Conservation (phyloP, 2,797 vertebrate genomes). For the Helarctos malayanus region DNA sequence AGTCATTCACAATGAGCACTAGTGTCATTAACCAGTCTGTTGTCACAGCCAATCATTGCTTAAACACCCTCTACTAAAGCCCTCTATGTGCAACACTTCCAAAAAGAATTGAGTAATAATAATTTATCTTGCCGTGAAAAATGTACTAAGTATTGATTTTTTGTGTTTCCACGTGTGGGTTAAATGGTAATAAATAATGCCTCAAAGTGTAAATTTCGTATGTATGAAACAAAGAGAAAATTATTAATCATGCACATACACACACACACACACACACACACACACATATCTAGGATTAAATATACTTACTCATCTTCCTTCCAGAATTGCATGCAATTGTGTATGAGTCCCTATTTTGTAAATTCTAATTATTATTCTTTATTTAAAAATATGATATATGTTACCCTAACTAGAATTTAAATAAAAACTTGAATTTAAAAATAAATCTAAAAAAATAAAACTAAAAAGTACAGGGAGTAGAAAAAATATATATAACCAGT, state of each 20-base stretch:
- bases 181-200: background rate
- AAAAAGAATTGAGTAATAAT: background rate
- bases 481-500: background rate
- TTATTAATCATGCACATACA: background rate
- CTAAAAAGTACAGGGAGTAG: background rate
- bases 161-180: background rate
- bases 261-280: background rate
- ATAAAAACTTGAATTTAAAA: background rate
- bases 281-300: background rate
- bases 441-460: background rate
- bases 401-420: background rate
- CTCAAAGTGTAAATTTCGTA: background rate
- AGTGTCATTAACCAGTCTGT: background rate
- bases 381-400: background rate
- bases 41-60: background rate
- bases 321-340: background rate
- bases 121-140: background rate
- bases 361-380: background rate
- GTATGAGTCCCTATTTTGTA: background rate
- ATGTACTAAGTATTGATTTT: background rate
- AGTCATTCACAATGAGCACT: background rate
- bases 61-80: background rate
- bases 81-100: background rate
- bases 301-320: background rate
- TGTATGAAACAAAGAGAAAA: background rate